Evolutionary conservation across 2,113 vertebrate genomes (phyloP).

Genomic region (Thunnus thynnus): DNA sequence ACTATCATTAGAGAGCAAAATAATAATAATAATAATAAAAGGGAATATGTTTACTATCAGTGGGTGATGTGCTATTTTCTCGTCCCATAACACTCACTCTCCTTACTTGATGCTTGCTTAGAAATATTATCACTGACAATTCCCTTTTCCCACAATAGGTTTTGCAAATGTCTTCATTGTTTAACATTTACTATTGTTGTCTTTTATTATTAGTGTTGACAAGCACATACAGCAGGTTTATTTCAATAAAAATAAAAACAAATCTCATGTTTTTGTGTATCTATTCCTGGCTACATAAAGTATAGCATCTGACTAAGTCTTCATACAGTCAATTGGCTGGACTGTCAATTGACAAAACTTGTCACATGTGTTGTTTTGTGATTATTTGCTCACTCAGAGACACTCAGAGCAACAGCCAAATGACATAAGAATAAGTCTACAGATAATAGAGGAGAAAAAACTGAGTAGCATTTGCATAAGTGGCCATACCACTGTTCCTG

Average conservation of each 20-base stretch:
- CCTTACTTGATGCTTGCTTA: conserved; percentile 52
- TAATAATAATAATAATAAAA: conserved; percentile 62
- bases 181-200: conserved; percentile 52
- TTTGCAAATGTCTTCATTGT: conserved; percentile 42
- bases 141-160: conserved; percentile 55
- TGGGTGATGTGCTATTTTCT: conserved; percentile 69
- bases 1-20: conserved; percentile 72
- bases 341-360: neutral
- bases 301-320: neutral
- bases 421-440: neutral
- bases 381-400: neutral
- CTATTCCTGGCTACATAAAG: conserved; percentile 54
- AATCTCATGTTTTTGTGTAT: conserved; percentile 86
- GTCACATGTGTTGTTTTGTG: neutral
- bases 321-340: neutral
- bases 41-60: conserved; percentile 70
- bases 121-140: conserved; percentile 73
- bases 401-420: neutral
- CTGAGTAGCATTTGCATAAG: no score
- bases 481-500: neutral
- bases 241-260: conserved; percentile 84
- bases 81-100: conserved; percentile 63
- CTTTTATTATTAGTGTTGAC: conserved; percentile 74
- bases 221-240: conserved; percentile 83
- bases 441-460: no score